Conservation (phyloP, 2,888 invertebrate genomes). For the Stenurella melanura region DNA sequence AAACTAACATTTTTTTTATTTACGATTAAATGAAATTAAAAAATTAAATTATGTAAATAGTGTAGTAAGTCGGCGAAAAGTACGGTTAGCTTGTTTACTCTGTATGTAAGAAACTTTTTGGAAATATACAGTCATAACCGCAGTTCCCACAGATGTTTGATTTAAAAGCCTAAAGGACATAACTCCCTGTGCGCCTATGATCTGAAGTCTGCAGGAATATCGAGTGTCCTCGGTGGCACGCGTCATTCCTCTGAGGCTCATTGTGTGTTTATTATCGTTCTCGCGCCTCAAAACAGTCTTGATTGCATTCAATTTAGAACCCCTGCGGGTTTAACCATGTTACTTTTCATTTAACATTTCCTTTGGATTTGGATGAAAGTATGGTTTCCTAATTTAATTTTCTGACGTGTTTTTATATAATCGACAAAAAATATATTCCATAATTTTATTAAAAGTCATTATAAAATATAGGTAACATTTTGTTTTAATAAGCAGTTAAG, state of each 20-base stretch:
- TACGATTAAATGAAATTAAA: no score
- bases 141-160: no score
- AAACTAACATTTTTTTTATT: no score
- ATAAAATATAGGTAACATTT: not conserved
- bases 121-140: no score
- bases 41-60: no score
- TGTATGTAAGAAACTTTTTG: no score
- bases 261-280: constrained; percentile 69
- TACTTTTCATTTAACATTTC: constrained; percentile 50
- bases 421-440: not conserved
- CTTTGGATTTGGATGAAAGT: constrained; percentile 17
- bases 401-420: not conserved
- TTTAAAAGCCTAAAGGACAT: no score
- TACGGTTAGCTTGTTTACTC: no score
- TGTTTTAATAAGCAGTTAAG: no score
- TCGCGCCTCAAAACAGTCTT: constrained; percentile 68
- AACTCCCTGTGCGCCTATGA: constrained; percentile 1
- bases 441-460: not conserved
- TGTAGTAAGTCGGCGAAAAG: no score
- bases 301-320: constrained; percentile 68
- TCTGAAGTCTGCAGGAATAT: constrained; percentile 18
- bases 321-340: constrained; percentile 46
- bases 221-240: constrained; percentile 47
- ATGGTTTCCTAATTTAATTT: constrained; percentile 8
- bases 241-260: constrained; percentile 57